Conservation (phyloP, 2,797 vertebrate species). For the Momotus momota region DNA sequence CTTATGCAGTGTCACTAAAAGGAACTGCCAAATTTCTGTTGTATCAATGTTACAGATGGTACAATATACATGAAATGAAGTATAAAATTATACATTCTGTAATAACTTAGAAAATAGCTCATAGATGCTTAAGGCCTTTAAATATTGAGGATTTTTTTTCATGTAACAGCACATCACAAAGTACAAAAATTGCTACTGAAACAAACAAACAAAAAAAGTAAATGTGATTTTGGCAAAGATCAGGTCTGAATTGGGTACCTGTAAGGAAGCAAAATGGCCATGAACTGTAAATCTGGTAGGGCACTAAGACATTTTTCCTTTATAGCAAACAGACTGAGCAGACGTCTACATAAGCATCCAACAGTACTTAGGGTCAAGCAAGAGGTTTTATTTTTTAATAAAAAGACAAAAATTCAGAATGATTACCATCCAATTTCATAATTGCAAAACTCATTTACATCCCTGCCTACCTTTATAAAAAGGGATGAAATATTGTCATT, state of each 20-base stretch:
- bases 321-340: constrained; percentile 65
- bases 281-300: constrained; percentile 18
- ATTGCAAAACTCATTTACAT: constrained; percentile 76
- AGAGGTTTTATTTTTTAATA: constrained; percentile 66
- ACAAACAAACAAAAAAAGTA: background rate
- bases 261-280: constrained; percentile 65
- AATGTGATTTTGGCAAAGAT: constrained; percentile 13
- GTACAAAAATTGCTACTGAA: constrained; percentile 52
- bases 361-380: constrained; percentile 69
- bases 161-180: constrained; percentile 57
- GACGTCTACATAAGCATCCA: constrained; percentile 76
- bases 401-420: constrained; percentile 60
- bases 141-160: constrained; percentile 68
- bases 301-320: constrained; percentile 30
- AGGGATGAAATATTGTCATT: constrained; percentile 44
- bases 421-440: constrained; percentile 58
- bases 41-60: constrained; percentile 53
- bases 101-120: constrained; percentile 74
- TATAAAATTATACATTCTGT: constrained; percentile 83
- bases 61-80: constrained; percentile 64
- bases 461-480: constrained; percentile 68
- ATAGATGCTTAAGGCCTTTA: constrained; percentile 82
- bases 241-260: background rate
- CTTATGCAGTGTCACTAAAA: constrained; percentile 41
- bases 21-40: constrained; percentile 32